These are phyloP conservation scores for Drosophila robusta DNA, from an alignment of 2,888 invertebrate species.

Conservation along the genomic window DNA sequence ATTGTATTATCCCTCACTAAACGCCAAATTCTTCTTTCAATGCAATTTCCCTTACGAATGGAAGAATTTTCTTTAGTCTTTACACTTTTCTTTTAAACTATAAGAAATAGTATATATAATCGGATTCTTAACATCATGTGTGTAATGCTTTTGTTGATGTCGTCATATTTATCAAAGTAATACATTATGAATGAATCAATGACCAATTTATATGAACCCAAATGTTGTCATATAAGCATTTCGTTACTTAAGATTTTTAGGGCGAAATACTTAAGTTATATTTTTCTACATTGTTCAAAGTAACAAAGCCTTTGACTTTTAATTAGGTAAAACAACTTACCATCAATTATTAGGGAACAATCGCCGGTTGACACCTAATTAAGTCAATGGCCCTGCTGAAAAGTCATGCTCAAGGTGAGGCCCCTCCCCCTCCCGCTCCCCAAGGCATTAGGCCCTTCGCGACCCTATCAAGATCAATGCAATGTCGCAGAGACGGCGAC, in stretches of 20 bases:
- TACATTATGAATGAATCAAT: too few species aligned
- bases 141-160: too few species aligned
- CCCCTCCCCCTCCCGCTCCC: background rate
- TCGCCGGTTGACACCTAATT: conserved; percentile 38
- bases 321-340: conserved; percentile 4
- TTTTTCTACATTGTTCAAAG: background rate
- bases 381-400: conserved; percentile 38
- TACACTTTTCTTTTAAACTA: too few species aligned
- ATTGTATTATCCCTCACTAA: too few species aligned
- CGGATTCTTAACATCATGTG: too few species aligned
- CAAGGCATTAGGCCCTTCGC: background rate
- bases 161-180: too few species aligned
- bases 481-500: conserved; percentile 26
- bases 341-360: conserved; percentile 37
- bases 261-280: background rate
- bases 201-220: too few species aligned
- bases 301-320: conserved; percentile 1
- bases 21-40: too few species aligned
- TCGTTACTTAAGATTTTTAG: background rate
- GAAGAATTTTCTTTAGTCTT: too few species aligned
- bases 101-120: too few species aligned
- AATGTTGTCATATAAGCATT: background rate
- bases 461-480: conserved; percentile 39
- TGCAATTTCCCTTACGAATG: too few species aligned
- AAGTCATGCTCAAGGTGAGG: conserved; percentile 32